Evolutionary conservation across 2,888 invertebrate species (phyloP).

Genomic region (Macaria notata): DNA sequence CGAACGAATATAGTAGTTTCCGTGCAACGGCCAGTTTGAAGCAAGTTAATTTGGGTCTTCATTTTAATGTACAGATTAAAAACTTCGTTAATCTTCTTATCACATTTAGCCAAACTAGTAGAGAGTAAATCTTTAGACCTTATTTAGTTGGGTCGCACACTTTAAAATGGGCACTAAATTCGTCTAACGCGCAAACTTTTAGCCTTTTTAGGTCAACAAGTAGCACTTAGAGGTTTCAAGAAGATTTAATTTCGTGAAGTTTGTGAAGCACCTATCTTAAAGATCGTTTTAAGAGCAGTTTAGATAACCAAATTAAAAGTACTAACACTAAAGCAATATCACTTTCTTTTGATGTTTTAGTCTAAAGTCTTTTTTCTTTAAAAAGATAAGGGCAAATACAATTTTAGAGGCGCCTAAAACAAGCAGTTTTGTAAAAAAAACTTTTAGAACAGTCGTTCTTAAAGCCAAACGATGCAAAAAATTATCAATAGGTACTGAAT

Average conservation of each 20-base stretch:
- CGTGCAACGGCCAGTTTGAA: too few relatives aligned
- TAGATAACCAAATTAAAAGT: too few relatives aligned
- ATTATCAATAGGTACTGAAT: too few relatives aligned
- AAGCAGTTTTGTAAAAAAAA: too few relatives aligned
- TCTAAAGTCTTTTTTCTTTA: too few relatives aligned
- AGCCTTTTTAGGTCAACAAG: constrained; percentile 37
- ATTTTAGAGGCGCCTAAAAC: too few relatives aligned
- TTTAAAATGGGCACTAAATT: constrained; percentile 23
- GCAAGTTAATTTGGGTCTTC: neutral
- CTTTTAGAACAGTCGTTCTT: too few relatives aligned
- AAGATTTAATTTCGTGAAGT: constrained; percentile 24
- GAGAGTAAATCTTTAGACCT: constrained; percentile 12
- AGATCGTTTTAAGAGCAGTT: constrained; percentile 14
- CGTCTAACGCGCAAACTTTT: constrained; percentile 35
- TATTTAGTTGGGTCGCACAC: constrained; percentile 5
- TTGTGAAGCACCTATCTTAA: constrained; percentile 13
- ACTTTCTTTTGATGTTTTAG: too few relatives aligned
- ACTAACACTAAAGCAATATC: too few relatives aligned
- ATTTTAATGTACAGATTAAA: constrained; percentile 16
- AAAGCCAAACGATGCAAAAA: too few relatives aligned
- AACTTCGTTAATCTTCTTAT: constrained; percentile 14
- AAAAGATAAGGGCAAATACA: too few relatives aligned
- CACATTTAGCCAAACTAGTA: constrained; percentile 8
- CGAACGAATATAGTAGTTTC: too few relatives aligned
- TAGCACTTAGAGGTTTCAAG: constrained; percentile 26